Percentiles rank a stretch among this genome's conserved stretches.
Conservation (phyloP, 2,888 invertebrate species). For the Pomacea canaliculata region DNA sequence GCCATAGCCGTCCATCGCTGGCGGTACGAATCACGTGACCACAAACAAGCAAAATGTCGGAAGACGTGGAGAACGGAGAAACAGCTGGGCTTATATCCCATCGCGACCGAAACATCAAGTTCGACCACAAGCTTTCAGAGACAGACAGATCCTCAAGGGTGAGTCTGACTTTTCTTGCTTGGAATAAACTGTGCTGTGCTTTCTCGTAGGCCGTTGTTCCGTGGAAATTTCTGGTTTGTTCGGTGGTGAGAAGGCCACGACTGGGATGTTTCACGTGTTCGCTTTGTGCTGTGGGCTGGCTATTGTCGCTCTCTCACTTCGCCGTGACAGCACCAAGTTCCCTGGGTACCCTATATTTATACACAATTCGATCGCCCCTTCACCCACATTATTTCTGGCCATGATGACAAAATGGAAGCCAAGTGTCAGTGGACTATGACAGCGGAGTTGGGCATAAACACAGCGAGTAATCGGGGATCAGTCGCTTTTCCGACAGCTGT, state of each 20-base stretch:
- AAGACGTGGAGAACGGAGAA: constrained; percentile 48
- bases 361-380: too few relatives aligned
- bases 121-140: constrained; percentile 56
- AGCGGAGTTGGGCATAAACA: too few relatives aligned
- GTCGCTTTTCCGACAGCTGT: too few relatives aligned
- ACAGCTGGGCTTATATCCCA: constrained; percentile 42
- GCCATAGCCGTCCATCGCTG: constrained; percentile 1
- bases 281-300: constrained; percentile 11
- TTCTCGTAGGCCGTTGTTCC: background rate
- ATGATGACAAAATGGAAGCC: too few relatives aligned
- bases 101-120: constrained; percentile 44
- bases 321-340: too few relatives aligned
- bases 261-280: constrained; percentile 32
- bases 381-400: too few relatives aligned
- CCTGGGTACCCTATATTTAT: too few relatives aligned
- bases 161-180: constrained; percentile 30
- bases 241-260: background rate
- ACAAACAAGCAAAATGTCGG: constrained; percentile 59
- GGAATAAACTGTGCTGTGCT: background rate
- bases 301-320: background rate
- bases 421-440: too few relatives aligned
- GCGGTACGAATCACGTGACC: constrained; percentile 50
- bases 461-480: too few relatives aligned
- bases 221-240: background rate
- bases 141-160: constrained; percentile 57